Evolutionary conservation across 2,888 invertebrate genomes (phyloP).

Genomic region (Folsomia candida): DNA sequence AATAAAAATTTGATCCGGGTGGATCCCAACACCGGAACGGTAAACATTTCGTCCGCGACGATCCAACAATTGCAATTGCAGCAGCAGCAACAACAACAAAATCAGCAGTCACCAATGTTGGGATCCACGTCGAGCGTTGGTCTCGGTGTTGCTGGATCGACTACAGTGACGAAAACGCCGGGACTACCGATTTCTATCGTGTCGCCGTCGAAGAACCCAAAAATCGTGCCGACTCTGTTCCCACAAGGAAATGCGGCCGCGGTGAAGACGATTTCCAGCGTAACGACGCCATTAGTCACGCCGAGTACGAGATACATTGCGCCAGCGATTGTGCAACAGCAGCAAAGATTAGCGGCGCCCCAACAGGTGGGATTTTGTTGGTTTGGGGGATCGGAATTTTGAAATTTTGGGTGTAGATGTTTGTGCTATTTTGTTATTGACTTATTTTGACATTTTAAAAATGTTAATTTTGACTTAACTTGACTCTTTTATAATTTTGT

Average conservation of each 20-base stretch:
- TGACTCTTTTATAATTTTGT: too few relatives aligned
- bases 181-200: constrained; percentile 47
- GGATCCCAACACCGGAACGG: background rate
- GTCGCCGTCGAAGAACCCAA: constrained; percentile 30
- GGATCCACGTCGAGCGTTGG: background rate
- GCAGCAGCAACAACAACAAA: background rate
- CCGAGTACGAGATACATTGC: background rate
- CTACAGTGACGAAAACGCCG: constrained; percentile 26
- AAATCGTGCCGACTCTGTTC: background rate
- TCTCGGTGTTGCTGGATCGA: background rate
- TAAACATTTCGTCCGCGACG: background rate
- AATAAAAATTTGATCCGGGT: background rate
- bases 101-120: background rate
- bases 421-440: too few relatives aligned
- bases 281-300: background rate
- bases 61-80: background rate
- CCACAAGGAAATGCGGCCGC: background rate
- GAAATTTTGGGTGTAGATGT: too few relatives aligned
- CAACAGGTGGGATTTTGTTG: background rate
- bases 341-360: background rate
- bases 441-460: too few relatives aligned
- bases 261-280: constrained; percentile 2
- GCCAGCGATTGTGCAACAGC: background rate
- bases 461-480: too few relatives aligned
- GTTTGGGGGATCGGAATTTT: too few relatives aligned